Evolutionary conservation across 2,888 invertebrate species (phyloP), one percentile per base, ranked within the genome.

Genomic region (Psylliodes chrysocephalus): DNA sequence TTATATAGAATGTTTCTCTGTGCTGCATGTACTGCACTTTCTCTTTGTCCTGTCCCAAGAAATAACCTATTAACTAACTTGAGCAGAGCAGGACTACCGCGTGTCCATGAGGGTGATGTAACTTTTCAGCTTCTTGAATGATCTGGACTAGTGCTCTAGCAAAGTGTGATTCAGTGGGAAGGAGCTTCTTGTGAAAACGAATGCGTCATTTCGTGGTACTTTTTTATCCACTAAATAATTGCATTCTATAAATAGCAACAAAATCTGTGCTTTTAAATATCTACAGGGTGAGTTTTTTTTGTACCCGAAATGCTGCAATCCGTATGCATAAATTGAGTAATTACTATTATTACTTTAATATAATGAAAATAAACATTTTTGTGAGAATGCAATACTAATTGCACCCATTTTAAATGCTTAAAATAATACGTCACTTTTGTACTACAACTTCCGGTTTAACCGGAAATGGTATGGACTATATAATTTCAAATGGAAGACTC

Each of bases 1-100:
- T 65, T 63, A 64, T 49, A 40, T 72, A 72, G 72, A 59, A 70
- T 74, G 74, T 75, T 70, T 79, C 72, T 79, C 73, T 80, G 78
- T 79, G 78, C 79, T 79, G 79, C 79, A 79, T 79, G 79, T 68
- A 67, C 70, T 73, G 76, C 77, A 76, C 73, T 75, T 73, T 73
- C 70, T 75, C 70, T 76, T 73, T 73, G 71, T 75, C 73, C 76
- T 76, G 68, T 71, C 68, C 67, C 63, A 60, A 62, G 40, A 55
- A 59, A 51, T 56, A 52, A 65, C 52, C 46, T 46, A 22, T 61
- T 38, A 42, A 63, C 52, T 63, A 51, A 57, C 40, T 57, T 64
- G 57, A 64, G 64, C 64, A 75, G 76, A 73, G 77, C 77, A 78
- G 78, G 79, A 75, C 78, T 79, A 79, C 79, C 78, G 77, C 74